These are phyloP conservation scores for Melanostoma mellinum DNA, from an alignment of 2,888 invertebrate genomes.

Conservation along the genomic window DNA sequence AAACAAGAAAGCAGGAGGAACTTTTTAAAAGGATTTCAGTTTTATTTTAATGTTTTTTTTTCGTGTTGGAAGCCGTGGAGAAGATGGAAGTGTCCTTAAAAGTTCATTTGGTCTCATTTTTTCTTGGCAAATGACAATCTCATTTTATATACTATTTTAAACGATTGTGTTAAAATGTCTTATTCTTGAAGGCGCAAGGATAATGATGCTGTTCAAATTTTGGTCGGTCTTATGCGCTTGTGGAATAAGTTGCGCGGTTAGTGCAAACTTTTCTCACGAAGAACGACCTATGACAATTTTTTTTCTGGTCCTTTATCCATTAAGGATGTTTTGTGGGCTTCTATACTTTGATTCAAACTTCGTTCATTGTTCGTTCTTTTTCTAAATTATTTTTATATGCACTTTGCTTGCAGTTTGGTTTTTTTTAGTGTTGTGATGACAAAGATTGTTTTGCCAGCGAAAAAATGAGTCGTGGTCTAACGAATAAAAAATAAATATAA, in stretches of 20 bases:
- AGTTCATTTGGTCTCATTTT: constrained; percentile 6
- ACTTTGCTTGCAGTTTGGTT: no score
- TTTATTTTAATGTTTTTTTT: constrained; percentile 13
- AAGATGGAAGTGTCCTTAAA: constrained; percentile 16
- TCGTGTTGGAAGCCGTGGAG: not conserved
- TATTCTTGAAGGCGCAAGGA: constrained; percentile 36
- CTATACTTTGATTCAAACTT: not conserved
- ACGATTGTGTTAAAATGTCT: constrained; percentile 55
- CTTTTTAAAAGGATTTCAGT: constrained; percentile 30
- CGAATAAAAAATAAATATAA: no score
- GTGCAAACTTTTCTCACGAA: not conserved
- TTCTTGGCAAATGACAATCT: constrained; percentile 42
- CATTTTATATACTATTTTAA: constrained; percentile 52
- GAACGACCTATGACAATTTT: constrained; percentile 23
- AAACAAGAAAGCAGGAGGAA: not conserved
- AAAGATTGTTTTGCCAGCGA: no score
- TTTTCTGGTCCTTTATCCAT: constrained; percentile 1
- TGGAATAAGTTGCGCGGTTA: constrained; percentile 56
- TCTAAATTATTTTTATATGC: no score
- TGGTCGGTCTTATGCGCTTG: constrained; percentile 30
- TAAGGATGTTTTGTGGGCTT: constrained; percentile 15
- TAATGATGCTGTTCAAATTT: constrained; percentile 39
- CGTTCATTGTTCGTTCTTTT: no score
- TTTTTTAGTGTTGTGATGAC: no score
- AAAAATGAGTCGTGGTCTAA: no score